Base-by-base conservation (phyloP, 2,797 vertebrate species). In the Peromyscus melanophrys region DNA sequence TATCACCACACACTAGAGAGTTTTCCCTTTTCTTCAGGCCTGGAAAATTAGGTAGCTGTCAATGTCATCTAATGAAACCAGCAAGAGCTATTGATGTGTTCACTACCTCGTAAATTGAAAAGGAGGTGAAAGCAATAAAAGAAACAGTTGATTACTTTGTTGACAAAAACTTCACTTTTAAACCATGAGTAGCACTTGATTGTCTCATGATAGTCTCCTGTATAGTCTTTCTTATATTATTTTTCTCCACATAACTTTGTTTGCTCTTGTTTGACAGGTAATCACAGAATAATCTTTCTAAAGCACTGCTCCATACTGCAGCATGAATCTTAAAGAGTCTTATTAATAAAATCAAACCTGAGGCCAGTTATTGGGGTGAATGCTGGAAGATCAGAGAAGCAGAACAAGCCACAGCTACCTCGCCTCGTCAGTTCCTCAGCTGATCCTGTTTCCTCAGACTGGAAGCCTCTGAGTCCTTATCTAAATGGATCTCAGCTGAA, bases 11-110 rank as follows among this genome's bases (percentile, higher is more conserved):
- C 63, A 25, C n/a, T 69, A 6, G 57, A 86, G 7, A 89, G 46
- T 29, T 86, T 80, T 90, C n/a, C 40, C 14, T 17, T 17, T 83
- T 89, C 71, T 92, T 40, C 52, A 94, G 55, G 84, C 21, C 84
- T 96, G 46, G 55, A 92, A 95, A 93, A 87, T 16, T 61, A 92
- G 71, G 31, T 40, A 81, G 63, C 31, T 69, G 12, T 73, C 85
- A 40, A 34, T 46, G 21, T 31, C 34, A 9, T n/a, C 21, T 6
- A 84, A 67, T 52, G 31, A 94, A 95, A 77, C 27, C 17, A 85
- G 37, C 43, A 34, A 65, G 2, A 87, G 29, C 6, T n/a, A 76
- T 6, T 94, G 87, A 84, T 34, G 84, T 37, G 14, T 31, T 75
- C 87, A 31, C n/a, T 95, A 61, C 93, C 80, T 89, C 16, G 1